Evolutionary conservation across 2,113 vertebrate genomes (phyloP).

Genomic region (Ginglymostoma cirratum): DNA sequence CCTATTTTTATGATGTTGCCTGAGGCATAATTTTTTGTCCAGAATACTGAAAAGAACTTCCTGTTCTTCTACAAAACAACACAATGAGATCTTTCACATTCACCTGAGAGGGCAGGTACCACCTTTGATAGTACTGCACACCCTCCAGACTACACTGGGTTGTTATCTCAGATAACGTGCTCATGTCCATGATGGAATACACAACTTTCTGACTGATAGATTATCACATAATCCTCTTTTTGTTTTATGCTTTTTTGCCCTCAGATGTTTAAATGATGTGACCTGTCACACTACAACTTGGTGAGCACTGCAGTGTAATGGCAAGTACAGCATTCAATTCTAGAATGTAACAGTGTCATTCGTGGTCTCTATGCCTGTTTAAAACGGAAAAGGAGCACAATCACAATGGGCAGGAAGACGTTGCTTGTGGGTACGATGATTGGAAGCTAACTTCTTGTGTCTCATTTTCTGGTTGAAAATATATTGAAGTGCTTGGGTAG

Average conservation of each 20-base stretch:
- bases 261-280: background rate
- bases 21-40: background rate
- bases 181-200: background rate
- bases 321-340: background rate
- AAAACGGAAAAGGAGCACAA: background rate
- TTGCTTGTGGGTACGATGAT: background rate
- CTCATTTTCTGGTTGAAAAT: background rate
- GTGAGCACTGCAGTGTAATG: background rate
- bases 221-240: background rate
- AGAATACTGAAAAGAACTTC: background rate
- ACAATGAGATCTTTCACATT: background rate
- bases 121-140: background rate
- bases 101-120: background rate
- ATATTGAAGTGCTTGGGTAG: background rate
- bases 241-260: background rate
- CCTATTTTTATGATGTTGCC: background rate
- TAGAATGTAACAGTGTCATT: background rate
- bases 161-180: background rate
- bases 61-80: background rate
- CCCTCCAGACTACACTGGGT: background rate
- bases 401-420: background rate
- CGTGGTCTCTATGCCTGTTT: background rate
- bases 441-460: background rate
- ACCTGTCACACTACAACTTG: background rate
- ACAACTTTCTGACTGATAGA: background rate